Evolutionary conservation across 92 coral and sea anemone genomes (phyloP).

Genomic region (Siderastrea radians): DNA sequence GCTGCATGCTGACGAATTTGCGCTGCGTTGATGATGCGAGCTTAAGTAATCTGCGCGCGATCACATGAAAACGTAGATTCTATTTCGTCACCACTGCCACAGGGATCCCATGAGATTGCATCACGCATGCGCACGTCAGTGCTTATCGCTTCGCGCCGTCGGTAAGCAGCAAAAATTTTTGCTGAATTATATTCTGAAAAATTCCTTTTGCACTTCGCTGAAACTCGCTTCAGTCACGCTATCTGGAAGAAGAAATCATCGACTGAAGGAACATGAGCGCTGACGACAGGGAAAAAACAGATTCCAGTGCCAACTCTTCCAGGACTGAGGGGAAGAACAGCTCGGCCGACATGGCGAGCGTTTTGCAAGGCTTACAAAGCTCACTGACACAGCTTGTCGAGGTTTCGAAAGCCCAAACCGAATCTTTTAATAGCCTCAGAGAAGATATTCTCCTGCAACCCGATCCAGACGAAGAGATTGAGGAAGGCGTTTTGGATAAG

Average conservation of each 20-base stretch:
- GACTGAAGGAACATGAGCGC: not conserved
- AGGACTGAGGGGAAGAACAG: not conserved
- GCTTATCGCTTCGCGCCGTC: slow-evolving; percentile 38
- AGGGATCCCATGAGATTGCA: slow-evolving; percentile 59
- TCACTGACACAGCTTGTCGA: slow-evolving; percentile 21
- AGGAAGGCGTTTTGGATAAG: not conserved
- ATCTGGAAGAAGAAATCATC: not conserved
- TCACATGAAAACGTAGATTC: not conserved
- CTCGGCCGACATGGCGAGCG: slow-evolving; percentile 36
- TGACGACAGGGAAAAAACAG: slow-evolving; percentile 1
- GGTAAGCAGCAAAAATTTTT: not conserved
- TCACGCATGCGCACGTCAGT: slow-evolving; percentile 44
- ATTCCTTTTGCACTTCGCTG: slow-evolving; percentile 5
- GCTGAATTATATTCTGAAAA: not conserved
- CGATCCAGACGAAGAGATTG: not conserved
- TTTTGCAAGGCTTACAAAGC: slow-evolving; percentile 34
- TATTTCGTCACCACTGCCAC: slow-evolving; percentile 32
- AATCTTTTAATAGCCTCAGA: slow-evolving; percentile 37
- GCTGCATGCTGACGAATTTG: no score
- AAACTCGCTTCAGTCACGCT: not conserved
- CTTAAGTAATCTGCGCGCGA: no score
- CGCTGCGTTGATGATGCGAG: no score
- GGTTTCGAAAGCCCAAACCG: slow-evolving; percentile 48
- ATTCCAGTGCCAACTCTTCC: not conserved
- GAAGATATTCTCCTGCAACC: slow-evolving; percentile 1